phyloP scores from a whole-genome alignment of 2,113 vertebrate genomes.

The Cebidichthys violaceus region DNA sequence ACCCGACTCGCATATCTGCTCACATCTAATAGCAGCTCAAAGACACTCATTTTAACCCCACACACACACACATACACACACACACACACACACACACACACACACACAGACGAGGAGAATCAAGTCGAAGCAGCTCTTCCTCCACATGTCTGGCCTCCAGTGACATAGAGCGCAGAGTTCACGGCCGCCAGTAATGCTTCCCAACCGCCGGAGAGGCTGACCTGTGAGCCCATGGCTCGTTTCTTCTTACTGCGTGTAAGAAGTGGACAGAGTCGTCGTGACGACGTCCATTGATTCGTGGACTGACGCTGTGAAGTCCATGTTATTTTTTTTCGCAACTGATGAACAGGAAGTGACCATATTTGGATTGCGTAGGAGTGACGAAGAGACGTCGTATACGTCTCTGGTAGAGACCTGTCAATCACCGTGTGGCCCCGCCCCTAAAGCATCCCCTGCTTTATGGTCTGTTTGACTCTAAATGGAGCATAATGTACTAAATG shows the following conservation, averaged over 20 bases:
- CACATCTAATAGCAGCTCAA: neutral
- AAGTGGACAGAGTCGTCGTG: too few species aligned
- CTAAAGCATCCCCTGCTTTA: too few species aligned
- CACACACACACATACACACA: neutral
- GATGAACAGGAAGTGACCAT: too few species aligned
- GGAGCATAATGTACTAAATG: too few species aligned
- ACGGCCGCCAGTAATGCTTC: neutral
- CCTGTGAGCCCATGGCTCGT: neutral
- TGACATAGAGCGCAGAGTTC: neutral
- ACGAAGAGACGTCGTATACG: too few species aligned
- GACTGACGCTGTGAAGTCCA: too few species aligned
- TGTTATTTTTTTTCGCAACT: too few species aligned
- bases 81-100: neutral
- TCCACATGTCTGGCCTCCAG: neutral
- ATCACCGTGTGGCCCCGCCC: too few species aligned
- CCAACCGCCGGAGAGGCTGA: neutral
- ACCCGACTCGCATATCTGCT: neutral
- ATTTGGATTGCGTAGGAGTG: too few species aligned
- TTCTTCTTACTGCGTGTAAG: neutral
- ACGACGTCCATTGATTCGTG: too few species aligned
- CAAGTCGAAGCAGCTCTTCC: constrained; percentile 2
- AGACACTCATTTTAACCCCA: neutral
- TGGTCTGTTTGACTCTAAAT: too few species aligned
- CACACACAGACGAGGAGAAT: neutral
- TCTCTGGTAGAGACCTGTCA: too few species aligned